These are phyloP conservation scores for Aphidius gifuensis DNA, from an alignment of 1,140 invertebrate species.

Conservation along the genomic window DNA sequence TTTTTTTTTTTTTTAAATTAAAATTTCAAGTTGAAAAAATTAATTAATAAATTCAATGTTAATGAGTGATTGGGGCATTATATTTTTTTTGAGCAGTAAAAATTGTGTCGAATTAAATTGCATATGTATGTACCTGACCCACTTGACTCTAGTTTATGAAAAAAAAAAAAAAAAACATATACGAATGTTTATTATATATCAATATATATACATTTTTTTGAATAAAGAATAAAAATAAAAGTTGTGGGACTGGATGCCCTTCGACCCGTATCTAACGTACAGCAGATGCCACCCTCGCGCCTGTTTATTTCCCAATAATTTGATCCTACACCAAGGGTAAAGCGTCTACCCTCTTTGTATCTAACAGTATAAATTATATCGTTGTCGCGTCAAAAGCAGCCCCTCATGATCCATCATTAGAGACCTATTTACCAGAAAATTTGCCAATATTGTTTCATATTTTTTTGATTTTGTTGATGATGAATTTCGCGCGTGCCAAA, in stretches of 20 bases:
- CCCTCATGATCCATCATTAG: slow-evolving; percentile 55
- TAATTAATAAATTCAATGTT: too few relatives aligned
- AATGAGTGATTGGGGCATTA: too few relatives aligned
- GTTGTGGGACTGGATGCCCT: slow-evolving; percentile 36
- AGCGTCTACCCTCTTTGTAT: slow-evolving; percentile 49
- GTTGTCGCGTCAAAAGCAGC: slow-evolving; percentile 50
- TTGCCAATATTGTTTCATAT: slow-evolving; percentile 44
- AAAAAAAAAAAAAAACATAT: slow-evolving; percentile 6
- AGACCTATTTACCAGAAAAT: slow-evolving; percentile 52
- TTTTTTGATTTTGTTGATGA: too few relatives aligned
- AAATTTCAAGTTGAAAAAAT: too few relatives aligned
- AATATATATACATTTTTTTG: background rate
- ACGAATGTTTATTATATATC: too few relatives aligned
- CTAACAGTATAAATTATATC: slow-evolving; percentile 56
- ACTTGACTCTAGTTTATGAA: slow-evolving; percentile 36
- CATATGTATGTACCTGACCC: slow-evolving; percentile 38
- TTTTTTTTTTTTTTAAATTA: too few relatives aligned
- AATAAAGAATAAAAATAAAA: slow-evolving; percentile 35
- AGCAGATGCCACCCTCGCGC: slow-evolving; percentile 53
- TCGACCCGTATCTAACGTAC: slow-evolving; percentile 54
- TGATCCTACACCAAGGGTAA: slow-evolving; percentile 24
- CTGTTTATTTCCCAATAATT: slow-evolving; percentile 25
- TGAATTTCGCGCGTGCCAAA: background rate
- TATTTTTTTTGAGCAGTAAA: background rate
- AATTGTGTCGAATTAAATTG: slow-evolving; percentile 15